Percentiles rank a stretch among this genome's conserved stretches.
Evolutionary conservation across 2,888 invertebrate species (phyloP).

Genomic region (Eurois occulta): DNA sequence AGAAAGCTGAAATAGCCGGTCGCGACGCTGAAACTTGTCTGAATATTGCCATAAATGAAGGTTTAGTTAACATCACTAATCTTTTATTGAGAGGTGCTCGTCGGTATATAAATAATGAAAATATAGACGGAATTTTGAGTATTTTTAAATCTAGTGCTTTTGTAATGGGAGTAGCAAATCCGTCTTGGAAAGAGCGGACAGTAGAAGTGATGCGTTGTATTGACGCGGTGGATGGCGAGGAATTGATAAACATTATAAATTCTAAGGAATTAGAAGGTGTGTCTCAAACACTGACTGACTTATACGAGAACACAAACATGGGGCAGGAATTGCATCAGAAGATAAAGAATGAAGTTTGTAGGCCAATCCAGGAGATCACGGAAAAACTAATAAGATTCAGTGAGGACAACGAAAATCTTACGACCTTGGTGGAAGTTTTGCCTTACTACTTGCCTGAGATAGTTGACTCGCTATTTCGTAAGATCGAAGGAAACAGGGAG

Average conservation of each 20-base stretch:
- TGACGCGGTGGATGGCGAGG: constrained; percentile 50
- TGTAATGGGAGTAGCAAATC: constrained; percentile 46
- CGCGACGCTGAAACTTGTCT: constrained; percentile 51
- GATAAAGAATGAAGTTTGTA: constrained; percentile 42
- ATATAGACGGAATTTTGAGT: constrained; percentile 58
- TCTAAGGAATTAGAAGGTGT: constrained; percentile 45
- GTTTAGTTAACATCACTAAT: constrained; percentile 64
- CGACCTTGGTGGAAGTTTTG: constrained; percentile 43
- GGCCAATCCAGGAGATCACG: constrained; percentile 36
- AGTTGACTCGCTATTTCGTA: constrained; percentile 34
- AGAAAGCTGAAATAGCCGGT: constrained; percentile 16
- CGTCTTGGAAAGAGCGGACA: constrained; percentile 51
- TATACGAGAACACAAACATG: constrained; percentile 38
- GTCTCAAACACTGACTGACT: constrained; percentile 17
- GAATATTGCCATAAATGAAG: constrained; percentile 65
- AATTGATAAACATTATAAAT: constrained; percentile 48
- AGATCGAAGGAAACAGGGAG: not conserved
- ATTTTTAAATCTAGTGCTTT: constrained; percentile 56
- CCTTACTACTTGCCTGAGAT: constrained; percentile 54
- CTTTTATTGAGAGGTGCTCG: constrained; percentile 63
- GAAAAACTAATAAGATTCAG: constrained; percentile 28
- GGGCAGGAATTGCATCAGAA: constrained; percentile 33
- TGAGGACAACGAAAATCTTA: constrained; percentile 56
- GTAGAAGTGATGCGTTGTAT: constrained; percentile 53
- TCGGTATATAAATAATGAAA: constrained; percentile 51